Base-by-base conservation (phyloP, 2,113 vertebrate genomes). In the Cepphus grylle region DNA sequence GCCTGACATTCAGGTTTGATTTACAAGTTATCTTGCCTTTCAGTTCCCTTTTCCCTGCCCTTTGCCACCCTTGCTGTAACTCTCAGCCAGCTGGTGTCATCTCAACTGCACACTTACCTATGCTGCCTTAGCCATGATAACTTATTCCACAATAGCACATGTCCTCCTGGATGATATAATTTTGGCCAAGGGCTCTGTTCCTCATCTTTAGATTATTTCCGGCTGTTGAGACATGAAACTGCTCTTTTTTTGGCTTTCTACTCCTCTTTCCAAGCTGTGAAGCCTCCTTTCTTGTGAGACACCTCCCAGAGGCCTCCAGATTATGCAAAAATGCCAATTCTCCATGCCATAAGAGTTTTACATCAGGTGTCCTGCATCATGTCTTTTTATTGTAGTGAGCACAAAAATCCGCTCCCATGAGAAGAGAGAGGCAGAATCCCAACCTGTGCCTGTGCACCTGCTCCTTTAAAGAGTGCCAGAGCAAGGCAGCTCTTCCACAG, bases 401-500 rank as follows among this genome's bases (percentile, higher is more conserved):
- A 56, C 23, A 95, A 82, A 91, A 86, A 43, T 91, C 58, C 65
- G 27, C 47, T 93, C 67, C 83, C 42, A 10, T 38, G 65, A 90
- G 81, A 76, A 82, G 69, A 45, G 34, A 93, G 58, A 66, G 1
- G 2, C 58, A 76, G 58, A 70, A 81, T 84, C 25, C 42, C 45
- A 86, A 72, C 66, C 56, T 56, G 43, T 72, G 49, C 34, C 59
- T 49, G 9, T 77, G 80, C 91, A 97, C 89, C 90, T 94, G 92
- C 77, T 93, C 59, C 93, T 95, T 94, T 94, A 96, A 94, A 74
- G 26, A 88, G 55, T 61, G 82, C 42, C 5, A 11, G 27, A 69
- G 38, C 49, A 65, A 88, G 63, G 58, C 87, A 66, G 45, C 67
- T 66, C 67, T 81, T 96, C 70, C 89, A 93, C 94, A 96, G 91